phyloP scores from a whole-genome alignment of 1,140 invertebrate genomes.

The Marisa cornuarietis region DNA sequence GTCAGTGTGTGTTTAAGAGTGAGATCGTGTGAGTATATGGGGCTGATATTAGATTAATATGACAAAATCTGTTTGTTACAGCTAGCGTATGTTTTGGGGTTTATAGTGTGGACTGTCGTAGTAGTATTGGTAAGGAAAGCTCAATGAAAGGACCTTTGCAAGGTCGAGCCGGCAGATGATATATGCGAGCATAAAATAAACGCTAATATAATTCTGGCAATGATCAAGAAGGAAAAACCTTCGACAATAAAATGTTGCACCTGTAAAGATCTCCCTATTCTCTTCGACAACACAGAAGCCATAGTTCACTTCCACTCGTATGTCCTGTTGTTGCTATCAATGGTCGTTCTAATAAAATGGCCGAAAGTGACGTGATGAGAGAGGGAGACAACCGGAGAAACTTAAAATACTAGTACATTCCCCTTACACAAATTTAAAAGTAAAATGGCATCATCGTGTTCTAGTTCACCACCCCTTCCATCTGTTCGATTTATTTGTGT shows the following conservation, averaged over 20 bases:
- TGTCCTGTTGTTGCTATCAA: conserved; percentile 1
- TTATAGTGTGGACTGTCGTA: no score
- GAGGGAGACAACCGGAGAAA: background rate
- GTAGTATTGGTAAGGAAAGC: no score
- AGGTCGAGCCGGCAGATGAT: background rate
- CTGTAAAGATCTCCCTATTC: conserved; percentile 4
- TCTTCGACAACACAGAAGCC: conserved; percentile 20
- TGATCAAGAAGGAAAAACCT: background rate
- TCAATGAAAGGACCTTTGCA: background rate
- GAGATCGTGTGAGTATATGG: background rate
- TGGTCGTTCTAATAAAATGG: conserved; percentile 9
- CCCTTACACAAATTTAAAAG: no score
- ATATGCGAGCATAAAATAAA: background rate
- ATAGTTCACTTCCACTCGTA: conserved; percentile 12
- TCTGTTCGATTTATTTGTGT: no score
- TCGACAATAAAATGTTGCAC: background rate
- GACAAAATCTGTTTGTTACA: no score
- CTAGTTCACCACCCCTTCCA: no score
- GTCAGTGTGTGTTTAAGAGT: background rate
- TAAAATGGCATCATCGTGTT: no score
- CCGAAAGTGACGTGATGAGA: conserved; percentile 22
- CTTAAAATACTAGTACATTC: no score
- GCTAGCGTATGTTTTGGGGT: no score
- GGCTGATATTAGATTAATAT: no score
- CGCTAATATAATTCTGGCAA: background rate